Evolutionary conservation across 2,888 invertebrate species (phyloP), one percentile per base, ranked within the genome.

Genomic region (Ornithoptera priamus): DNA sequence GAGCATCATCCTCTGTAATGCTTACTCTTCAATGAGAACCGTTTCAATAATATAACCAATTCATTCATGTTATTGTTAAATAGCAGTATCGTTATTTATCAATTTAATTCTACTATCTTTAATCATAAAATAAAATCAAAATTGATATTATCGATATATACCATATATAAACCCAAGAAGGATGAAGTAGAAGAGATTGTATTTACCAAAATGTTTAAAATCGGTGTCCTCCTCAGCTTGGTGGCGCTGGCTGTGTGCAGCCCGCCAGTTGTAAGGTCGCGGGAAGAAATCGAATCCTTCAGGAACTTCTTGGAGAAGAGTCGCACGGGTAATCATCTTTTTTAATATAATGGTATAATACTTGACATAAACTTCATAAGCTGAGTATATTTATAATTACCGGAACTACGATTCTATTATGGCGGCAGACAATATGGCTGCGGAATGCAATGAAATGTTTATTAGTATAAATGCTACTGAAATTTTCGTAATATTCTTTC

Each of bases 241-340:
- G 30, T 85, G 8, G 83, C 80, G 10, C 64, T 82, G 71, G 83
- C 77, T 20, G 66, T 75, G 3, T 81, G 83, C 58, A 80, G 80
- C 6, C 90, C 90, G 0, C 78, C 87, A 0, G 73, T 85, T 1
- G 75, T 80, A 17, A 83, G 83, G 75, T 80, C 76, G 18, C 80
- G 84, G 73, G 81, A 85, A 46, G 83, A 89, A 71, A 85, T 90
- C 30, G 81, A 89, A 72, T 81, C 80, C 0, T 90, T 88, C 72
- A 83, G 81, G 66, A 77, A 80, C 53, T 90, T 81, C 79, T 75
- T 90, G 78, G 87, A 89, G 64, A 81, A 69, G 22, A 75, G 72
- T 63, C 72, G 74, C 7, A 72, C 68, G 62, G 77, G 77, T 76
- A 72, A 15, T 22, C 20, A 53, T 0, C 6, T 18, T 53, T 53